Evolutionary conservation across 1,140 invertebrate species (phyloP).

Genomic region (Nephotettix cincticeps): DNA sequence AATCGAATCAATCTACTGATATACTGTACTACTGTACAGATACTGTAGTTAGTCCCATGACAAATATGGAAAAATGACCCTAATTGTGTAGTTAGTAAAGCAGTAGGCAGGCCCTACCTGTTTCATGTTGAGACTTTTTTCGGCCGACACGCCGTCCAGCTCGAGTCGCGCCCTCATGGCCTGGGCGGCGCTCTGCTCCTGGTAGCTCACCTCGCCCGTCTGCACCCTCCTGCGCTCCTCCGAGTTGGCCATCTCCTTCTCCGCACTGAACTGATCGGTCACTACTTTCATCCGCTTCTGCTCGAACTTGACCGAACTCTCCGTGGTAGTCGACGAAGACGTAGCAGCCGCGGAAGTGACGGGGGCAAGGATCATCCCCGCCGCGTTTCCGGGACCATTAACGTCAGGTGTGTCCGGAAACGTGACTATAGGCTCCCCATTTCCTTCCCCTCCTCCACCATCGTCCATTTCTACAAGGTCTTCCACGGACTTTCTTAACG

Average conservation of each 20-base stretch:
- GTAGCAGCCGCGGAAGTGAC: slow-evolving; percentile 50
- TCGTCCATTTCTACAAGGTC: slow-evolving; percentile 58
- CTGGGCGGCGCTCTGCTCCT: slow-evolving; percentile 63
- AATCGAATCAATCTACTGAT: no score
- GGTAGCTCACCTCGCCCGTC: slow-evolving; percentile 75
- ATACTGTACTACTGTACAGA: no score
- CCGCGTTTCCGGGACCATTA: slow-evolving; percentile 58
- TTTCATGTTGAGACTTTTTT: slow-evolving; percentile 70
- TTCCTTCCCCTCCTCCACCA: slow-evolving; percentile 49
- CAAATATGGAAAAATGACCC: no score
- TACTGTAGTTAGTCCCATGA: no score
- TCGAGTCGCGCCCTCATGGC: slow-evolving; percentile 64
- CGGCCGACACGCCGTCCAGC: slow-evolving; percentile 71
- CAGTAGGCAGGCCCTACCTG: no score
- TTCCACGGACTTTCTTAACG: slow-evolving; percentile 61
- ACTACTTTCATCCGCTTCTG: slow-evolving; percentile 75
- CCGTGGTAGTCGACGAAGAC: slow-evolving; percentile 48
- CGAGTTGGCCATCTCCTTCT: slow-evolving; percentile 68
- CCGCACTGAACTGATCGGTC: slow-evolving; percentile 79
- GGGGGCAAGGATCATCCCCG: slow-evolving; percentile 39
- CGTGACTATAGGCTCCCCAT: slow-evolving; percentile 68
- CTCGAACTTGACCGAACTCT: slow-evolving; percentile 74
- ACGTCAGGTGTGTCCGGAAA: slow-evolving; percentile 71
- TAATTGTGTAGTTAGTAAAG: no score
- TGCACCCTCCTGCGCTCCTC: slow-evolving; percentile 77